Conservation (phyloP, 2,797 vertebrate genomes). For the Pagetopsis macropterus region DNA sequence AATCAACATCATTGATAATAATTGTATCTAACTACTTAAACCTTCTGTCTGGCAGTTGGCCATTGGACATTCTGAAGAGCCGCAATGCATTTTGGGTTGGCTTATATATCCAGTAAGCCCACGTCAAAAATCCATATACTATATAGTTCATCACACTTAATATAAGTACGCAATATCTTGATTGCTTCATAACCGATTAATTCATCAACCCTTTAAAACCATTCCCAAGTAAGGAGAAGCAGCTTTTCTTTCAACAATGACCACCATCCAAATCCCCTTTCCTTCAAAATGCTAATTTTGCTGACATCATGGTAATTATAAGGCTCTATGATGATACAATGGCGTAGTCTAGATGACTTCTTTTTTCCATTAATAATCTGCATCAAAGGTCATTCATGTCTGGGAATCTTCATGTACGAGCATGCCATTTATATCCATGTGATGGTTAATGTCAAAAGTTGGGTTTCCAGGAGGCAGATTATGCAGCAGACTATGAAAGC, state of each 20-base stretch:
- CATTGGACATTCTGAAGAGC: no score
- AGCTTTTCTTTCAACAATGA: neutral
- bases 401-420: conserved; percentile 24
- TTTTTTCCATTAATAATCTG: conserved; percentile 2
- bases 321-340: conserved; percentile 15
- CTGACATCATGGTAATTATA: conserved; percentile 4
- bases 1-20: no score
- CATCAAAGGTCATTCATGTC: conserved; percentile 31
- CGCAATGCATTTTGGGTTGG: no score
- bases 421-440: conserved; percentile 32
- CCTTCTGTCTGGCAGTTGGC: no score
- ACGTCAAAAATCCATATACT: no score
- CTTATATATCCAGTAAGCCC: no score
- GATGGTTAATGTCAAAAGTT: conserved; percentile 52
- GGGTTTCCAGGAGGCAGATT: conserved; percentile 68
- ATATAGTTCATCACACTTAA: no score
- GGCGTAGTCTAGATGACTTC: neutral
- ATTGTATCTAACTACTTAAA: no score
- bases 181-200: neutral
- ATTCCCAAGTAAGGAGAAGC: no score
- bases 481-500: conserved; percentile 60
- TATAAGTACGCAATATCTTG: neutral
- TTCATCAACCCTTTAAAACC: neutral
- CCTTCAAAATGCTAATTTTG: neutral
- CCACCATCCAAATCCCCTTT: neutral